These are phyloP conservation scores for Toxonevra muliebris DNA, from an alignment of 2,888 invertebrate species.

Conservation along the genomic window DNA sequence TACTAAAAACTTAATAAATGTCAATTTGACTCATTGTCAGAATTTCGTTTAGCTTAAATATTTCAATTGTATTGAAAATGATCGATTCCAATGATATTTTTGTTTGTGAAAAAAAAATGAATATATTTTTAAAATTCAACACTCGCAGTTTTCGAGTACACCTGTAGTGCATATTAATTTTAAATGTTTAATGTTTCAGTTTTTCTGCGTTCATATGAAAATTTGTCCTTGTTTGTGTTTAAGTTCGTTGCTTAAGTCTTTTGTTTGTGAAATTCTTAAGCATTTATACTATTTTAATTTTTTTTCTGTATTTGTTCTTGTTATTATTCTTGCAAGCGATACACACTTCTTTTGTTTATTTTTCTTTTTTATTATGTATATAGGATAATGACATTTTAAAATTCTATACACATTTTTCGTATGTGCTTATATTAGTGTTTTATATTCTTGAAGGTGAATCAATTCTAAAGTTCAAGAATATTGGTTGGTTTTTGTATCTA, in stretches of 20 bases:
- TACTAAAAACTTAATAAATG: conserved; percentile 1
- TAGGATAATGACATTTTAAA: too few species aligned
- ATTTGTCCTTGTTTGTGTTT: background rate
- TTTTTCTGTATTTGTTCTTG: too few species aligned
- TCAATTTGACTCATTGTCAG: conserved; percentile 1
- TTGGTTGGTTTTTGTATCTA: too few species aligned
- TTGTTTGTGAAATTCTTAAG: background rate
- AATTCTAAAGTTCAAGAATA: too few species aligned
- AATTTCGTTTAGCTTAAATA: background rate
- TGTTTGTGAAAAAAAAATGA: background rate
- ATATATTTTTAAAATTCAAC: background rate
- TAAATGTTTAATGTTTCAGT: background rate
- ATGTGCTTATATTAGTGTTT: too few species aligned
- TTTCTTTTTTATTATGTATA: too few species aligned
- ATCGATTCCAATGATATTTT: conserved; percentile 1
- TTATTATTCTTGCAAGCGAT: too few species aligned
- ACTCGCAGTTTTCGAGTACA: background rate
- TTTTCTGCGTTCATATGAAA: background rate
- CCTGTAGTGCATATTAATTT: background rate
- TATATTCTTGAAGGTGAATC: too few species aligned
- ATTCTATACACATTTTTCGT: too few species aligned
- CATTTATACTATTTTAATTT: too few species aligned
- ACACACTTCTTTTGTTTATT: too few species aligned
- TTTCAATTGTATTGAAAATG: background rate
- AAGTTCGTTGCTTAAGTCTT: conserved; percentile 4